Percentiles rank a stretch among this genome's conserved stretches.
Evolutionary conservation across 2,113 vertebrate species (phyloP).

Genomic region (Alligator sinensis): DNA sequence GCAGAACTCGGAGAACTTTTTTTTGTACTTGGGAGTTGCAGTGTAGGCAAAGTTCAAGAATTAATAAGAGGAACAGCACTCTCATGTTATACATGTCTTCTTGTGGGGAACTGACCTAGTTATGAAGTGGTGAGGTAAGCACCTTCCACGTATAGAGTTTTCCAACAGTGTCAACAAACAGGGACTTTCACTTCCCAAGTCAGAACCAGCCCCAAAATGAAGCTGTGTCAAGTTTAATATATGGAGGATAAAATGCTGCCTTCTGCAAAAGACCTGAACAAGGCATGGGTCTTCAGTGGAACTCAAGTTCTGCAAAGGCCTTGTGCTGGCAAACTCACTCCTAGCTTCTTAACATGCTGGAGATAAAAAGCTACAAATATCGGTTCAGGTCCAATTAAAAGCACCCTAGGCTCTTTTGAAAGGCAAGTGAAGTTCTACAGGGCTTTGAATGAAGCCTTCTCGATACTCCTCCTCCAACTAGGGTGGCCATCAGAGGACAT

Average conservation of each 20-base stretch:
- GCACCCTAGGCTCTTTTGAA: rapidly evolving
- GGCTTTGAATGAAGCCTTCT: conserved; percentile 14
- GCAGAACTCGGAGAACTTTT: rapidly evolving
- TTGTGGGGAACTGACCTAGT: not conserved
- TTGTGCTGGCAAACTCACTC: not conserved
- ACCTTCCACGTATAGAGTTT: not conserved
- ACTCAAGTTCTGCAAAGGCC: not conserved
- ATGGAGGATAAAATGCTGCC: not conserved
- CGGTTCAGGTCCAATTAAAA: not conserved
- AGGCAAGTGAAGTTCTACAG: rapidly evolving
- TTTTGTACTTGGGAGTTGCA: not conserved
- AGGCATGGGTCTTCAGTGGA: not conserved
- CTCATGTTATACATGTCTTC: rapidly evolving
- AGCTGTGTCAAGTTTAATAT: not conserved
- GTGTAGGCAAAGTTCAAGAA: not conserved
- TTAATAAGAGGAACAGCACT: not conserved
- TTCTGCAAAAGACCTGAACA: rapidly evolving
- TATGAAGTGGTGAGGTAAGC: rapidly evolving
- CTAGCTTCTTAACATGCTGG: not conserved
- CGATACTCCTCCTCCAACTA: not conserved
- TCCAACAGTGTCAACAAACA: not conserved
- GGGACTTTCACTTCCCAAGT: not conserved
- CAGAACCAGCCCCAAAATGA: not conserved
- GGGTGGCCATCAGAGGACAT: not conserved
- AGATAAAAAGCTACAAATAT: not conserved